Evolutionary conservation across 2,797 vertebrate species (phyloP), one percentile per base, ranked within the genome.

Genomic region (Protosalanx chinensis): DNA sequence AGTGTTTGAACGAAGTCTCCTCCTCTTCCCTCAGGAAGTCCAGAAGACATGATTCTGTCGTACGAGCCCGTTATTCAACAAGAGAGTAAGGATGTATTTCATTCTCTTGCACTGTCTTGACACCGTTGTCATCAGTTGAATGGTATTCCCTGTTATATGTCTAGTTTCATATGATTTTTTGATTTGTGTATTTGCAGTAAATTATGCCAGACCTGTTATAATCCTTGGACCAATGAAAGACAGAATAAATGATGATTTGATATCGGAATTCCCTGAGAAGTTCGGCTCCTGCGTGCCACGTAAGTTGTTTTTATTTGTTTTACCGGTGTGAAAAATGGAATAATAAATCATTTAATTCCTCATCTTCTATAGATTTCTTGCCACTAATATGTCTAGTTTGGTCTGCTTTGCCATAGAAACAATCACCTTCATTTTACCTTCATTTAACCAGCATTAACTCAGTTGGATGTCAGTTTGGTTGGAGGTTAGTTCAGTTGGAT

Each of bases 141-240:
- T 41, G 12, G 8, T 12, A 41, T 41, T 41, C 37, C 37, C 37
- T 41, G 37, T 41, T 12, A 12, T 41, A 12, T 41, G 10, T 41
- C 1, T 41, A 41, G 8, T 41, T 41, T 41, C 7, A 23, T 46
- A 30, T 12, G 49, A 15, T 8, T 93, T 93, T 41, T 27, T 20
- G 68, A 29, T 70, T 16, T 56, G 71, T n/a, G 73, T 5, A 57
- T 63, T 72, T 71, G 70, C 10, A 99, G 97, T 99, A 86, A 94
- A 89, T 90, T 98, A 99, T 71, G 96, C 96, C 81, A 92, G 97
- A 76, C 97, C 97, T 0, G 92, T 98, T 81, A 98, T 99, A 79
- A 99, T 99, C 85, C 93, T 99, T 61, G 97, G 97, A 49, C 96
- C 97, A 5, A 98, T 98, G 96, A 99, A 99, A 90, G 97, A 99